Evolutionary conservation across 2,888 invertebrate genomes (phyloP).

Genomic region (Teinopalpus imperialis): DNA sequence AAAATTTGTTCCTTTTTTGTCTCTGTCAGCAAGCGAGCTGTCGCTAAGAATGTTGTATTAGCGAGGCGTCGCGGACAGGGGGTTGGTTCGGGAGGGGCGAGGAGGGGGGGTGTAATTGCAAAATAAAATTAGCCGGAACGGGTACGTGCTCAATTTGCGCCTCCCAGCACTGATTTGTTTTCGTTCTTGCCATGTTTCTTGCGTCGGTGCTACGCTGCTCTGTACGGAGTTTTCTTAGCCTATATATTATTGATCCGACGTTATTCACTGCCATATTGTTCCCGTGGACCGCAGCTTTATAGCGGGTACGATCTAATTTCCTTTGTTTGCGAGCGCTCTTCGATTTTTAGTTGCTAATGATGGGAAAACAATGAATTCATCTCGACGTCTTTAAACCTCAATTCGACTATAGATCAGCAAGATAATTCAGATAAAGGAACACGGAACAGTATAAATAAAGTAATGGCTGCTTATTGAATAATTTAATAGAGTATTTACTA

Average conservation of each 20-base stretch:
- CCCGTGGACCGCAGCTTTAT: slow-evolving; percentile 30
- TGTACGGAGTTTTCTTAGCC: slow-evolving; percentile 64
- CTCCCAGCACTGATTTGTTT: slow-evolving; percentile 81
- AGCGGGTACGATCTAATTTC: slow-evolving; percentile 23
- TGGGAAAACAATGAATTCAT: not conserved
- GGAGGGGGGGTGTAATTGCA: slow-evolving; percentile 75
- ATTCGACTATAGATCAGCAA: too few species aligned
- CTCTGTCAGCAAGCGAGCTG: slow-evolving; percentile 43
- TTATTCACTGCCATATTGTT: slow-evolving; percentile 64
- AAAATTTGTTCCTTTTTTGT: not conserved
- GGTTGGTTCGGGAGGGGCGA: slow-evolving; percentile 39
- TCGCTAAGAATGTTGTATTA: slow-evolving; percentile 79
- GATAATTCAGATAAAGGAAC: too few species aligned
- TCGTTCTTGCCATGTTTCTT: slow-evolving; percentile 62
- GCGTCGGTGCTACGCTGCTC: slow-evolving; percentile 41
- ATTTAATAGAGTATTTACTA: too few species aligned
- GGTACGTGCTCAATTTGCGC: slow-evolving; percentile 82
- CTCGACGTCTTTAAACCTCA: too few species aligned
- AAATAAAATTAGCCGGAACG: slow-evolving; percentile 82
- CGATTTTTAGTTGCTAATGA: slow-evolving; percentile 13
- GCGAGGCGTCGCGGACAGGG: slow-evolving; percentile 42
- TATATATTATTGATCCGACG: slow-evolving; percentile 77
- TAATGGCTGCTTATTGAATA: too few species aligned
- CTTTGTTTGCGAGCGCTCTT: slow-evolving; percentile 18
- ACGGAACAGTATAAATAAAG: too few species aligned